Conservation (phyloP, 2,888 invertebrate species). For the Apotomis capreana region DNA sequence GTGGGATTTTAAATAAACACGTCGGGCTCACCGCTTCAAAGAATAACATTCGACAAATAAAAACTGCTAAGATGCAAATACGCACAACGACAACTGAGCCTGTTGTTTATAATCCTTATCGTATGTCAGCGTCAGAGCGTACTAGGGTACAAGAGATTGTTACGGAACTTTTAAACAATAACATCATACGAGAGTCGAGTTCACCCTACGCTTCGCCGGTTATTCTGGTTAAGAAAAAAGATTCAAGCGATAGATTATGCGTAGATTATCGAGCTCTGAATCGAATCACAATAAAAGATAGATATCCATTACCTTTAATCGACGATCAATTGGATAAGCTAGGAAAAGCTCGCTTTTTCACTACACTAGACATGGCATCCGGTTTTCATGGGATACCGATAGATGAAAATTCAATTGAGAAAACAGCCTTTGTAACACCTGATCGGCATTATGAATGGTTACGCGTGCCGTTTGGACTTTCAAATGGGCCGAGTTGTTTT, state of each 20-base stretch:
- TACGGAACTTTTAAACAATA: not conserved
- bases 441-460: no score
- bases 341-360: no score
- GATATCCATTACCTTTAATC: constrained; percentile 38
- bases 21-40: not conserved
- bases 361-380: no score
- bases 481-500: not conserved
- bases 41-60: no score
- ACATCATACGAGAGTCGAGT: not conserved
- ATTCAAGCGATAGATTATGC: constrained; percentile 35
- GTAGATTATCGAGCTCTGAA: constrained; percentile 40
- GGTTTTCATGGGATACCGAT: no score
- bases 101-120: not conserved
- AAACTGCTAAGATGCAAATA: constrained; percentile 2
- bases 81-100: not conserved
- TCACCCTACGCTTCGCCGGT: not conserved
- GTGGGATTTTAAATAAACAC: not conserved
- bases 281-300: constrained; percentile 37
- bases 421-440: not conserved
- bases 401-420: no score
- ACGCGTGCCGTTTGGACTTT: no score
- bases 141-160: not conserved
- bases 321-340: constrained; percentile 40
- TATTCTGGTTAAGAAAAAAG: constrained; percentile 30
- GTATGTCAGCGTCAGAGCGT: not conserved